Conservation (phyloP, 2,888 invertebrate species). For the Drosophila paracracens region DNA sequence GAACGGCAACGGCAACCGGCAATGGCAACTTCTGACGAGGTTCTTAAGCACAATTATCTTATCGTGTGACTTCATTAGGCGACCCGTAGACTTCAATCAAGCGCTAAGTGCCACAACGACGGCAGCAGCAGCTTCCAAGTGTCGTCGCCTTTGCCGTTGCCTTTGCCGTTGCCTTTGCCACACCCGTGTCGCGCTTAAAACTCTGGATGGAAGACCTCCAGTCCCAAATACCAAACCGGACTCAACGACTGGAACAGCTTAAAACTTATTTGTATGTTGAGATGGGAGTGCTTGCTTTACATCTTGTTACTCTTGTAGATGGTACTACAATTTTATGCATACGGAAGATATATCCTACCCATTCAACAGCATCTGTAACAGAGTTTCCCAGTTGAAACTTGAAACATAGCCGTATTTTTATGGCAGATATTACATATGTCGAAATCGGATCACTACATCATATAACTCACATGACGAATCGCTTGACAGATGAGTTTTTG, state of each 20-base stretch:
- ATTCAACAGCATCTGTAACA: neutral
- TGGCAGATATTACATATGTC: neutral
- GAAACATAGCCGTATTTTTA: neutral
- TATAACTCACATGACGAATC: neutral
- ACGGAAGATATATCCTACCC: neutral
- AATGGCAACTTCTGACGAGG: slow-evolving; percentile 14
- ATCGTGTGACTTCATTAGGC: slow-evolving; percentile 70
- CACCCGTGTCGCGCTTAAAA: slow-evolving; percentile 54
- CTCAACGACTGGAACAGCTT: slow-evolving; percentile 17
- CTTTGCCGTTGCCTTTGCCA: slow-evolving; percentile 38
- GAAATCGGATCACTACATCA: neutral
- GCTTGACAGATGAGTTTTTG: neutral
- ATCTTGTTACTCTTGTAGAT: neutral
- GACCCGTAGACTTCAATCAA: slow-evolving; percentile 50
- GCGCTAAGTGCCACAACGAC: slow-evolving; percentile 37
- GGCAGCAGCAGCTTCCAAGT: slow-evolving; percentile 49
- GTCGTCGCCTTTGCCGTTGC: slow-evolving; percentile 52
- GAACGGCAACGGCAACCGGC: slow-evolving; percentile 3
- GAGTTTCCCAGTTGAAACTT: neutral
- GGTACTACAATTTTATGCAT: neutral
- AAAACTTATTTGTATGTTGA: neutral
- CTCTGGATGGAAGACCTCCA: slow-evolving; percentile 11
- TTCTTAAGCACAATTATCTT: slow-evolving; percentile 65
- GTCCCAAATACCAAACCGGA: slow-evolving; percentile 35
- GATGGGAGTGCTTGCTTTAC: neutral